A percentile compares a stretch with the other conserved stretches of the same genome.
These are phyloP conservation scores for Pediacus dermestoides DNA, from an alignment of 2,888 invertebrate species.

Conservation along the genomic window DNA sequence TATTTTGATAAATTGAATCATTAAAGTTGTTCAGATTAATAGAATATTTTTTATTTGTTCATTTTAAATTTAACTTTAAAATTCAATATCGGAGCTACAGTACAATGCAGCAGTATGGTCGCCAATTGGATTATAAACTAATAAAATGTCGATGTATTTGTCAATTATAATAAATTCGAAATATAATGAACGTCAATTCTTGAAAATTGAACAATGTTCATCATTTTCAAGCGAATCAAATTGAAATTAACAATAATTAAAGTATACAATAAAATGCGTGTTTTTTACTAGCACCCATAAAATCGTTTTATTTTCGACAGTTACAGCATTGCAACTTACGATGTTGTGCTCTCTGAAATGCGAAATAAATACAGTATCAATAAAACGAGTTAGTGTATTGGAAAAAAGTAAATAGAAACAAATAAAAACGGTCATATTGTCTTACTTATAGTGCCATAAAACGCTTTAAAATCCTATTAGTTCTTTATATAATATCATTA, in stretches of 20 bases:
- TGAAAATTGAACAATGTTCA: conserved; percentile 2
- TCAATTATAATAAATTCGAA: conserved; percentile 6
- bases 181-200: conserved; percentile 8
- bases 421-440: too few relatives aligned
- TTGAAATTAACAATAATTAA: too few relatives aligned
- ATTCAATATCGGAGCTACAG: neutral
- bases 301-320: too few relatives aligned
- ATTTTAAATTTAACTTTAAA: conserved; percentile 3
- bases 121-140: conserved; percentile 3
- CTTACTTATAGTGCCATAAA: neutral
- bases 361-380: conserved; percentile 5
- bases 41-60: too few relatives aligned
- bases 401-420: conserved; percentile 1
- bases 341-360: too few relatives aligned
- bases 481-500: conserved; percentile 1
- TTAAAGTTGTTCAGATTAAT: too few relatives aligned
- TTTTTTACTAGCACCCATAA: too few relatives aligned
- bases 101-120: neutral
- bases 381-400: neutral
- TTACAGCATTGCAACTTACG: too few relatives aligned
- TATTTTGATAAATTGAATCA: too few relatives aligned
- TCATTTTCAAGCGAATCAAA: too few relatives aligned
- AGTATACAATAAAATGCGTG: too few relatives aligned
- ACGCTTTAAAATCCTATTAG: neutral
- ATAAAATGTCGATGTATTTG: conserved; percentile 7